phyloP scores from a whole-genome alignment of 2,797 vertebrate genomes.

The Rhadinocentrus ornatus region DNA sequence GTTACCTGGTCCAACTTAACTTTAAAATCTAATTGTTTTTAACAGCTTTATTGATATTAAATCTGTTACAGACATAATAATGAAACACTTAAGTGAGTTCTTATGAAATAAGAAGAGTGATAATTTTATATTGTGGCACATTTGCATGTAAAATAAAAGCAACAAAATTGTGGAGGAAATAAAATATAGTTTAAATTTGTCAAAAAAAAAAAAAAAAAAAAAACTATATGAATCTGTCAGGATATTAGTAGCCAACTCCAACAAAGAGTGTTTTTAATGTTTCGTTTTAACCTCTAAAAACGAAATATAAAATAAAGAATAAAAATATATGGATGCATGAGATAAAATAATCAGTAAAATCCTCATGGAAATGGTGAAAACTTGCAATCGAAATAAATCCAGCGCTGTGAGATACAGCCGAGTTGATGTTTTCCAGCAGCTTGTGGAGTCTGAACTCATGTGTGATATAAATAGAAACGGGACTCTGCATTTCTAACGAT shows the following conservation, averaged over 20 bases:
- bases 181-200: neutral
- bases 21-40: too few species aligned
- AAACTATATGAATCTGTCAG: neutral
- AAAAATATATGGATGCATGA: neutral
- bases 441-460: neutral
- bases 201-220: neutral
- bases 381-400: neutral
- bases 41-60: neutral
- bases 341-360: neutral
- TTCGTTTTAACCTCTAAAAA: too few species aligned
- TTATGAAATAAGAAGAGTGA: too few species aligned
- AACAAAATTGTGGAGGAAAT: too few species aligned
- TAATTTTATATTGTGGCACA: too few species aligned
- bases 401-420: neutral
- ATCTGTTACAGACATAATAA: neutral
- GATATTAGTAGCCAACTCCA: neutral
- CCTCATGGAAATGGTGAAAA: neutral
- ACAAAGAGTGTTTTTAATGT: neutral
- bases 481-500: neutral
- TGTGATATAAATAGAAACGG: slow-evolving; percentile 9
- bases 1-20: too few species aligned
- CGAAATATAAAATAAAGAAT: neutral
- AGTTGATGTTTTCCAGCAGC: slow-evolving; percentile 2
- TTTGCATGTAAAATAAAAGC: too few species aligned
- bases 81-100: neutral